Evolutionary conservation across 2,888 invertebrate genomes (phyloP), one percentile per base, ranked within the genome.

Genomic region (Ectemnius cavifrons): DNA sequence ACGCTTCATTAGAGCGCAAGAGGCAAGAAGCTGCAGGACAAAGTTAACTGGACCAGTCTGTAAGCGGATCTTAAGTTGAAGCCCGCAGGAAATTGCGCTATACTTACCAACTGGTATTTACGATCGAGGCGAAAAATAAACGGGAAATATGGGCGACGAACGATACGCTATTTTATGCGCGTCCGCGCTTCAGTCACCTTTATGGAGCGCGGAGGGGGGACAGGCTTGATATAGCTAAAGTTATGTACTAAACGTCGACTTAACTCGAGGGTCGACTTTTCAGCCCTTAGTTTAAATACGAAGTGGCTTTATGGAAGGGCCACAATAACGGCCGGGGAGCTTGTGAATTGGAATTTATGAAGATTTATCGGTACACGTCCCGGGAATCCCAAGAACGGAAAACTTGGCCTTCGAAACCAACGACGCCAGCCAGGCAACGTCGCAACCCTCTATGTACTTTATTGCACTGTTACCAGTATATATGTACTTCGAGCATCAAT

Each of bases 341-440:
- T 63, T 74, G 76, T 72, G 78, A 73, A 79, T 79, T 63, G 77
- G 81, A 79, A 72, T 79, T 79, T 72, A 70, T 68, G 71, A 73
- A 79, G 71, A 75, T 79, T 79, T 81, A 77, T 74, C 69, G 76
- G 72, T 73, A 76, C 71, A 70, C 71, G 67, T 59, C 56, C 52
- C 45, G 59, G 60, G 73, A 67, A 76, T 77, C 66, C 63, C 37
- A 58, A 60, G 16, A 52, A 52, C 65, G 64, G 59, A 63, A 23
- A 60, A 67, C 71, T 68, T 57, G 64, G n/a, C 49, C 47, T 14
- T 56, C 20, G 66, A 71, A 47, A 27, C 37, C 37, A 37, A 6
- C 60, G 49, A 57, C 52, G 47, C 18, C 49, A 20, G 47, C 18
- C 49, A 20, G 28, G 46, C 49, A 28, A 20, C 37, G 14, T 18